These are phyloP conservation scores for Lutjanus argentimaculatus DNA, from an alignment of 2,797 vertebrate genomes.

Conservation along the genomic window DNA sequence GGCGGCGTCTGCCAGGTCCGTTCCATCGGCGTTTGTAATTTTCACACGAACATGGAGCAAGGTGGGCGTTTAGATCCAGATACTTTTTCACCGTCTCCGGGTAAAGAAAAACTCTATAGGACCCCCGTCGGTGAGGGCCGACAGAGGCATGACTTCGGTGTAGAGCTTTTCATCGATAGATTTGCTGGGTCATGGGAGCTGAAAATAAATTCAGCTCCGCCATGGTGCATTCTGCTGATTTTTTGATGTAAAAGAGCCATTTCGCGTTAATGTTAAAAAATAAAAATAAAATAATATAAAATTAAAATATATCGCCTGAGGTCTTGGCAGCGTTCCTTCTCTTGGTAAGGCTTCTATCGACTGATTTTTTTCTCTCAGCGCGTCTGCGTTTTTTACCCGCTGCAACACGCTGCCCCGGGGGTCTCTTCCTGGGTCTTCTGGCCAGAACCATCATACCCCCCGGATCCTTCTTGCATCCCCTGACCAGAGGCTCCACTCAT, in stretches of 20 bases:
- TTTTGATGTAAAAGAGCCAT: not conserved
- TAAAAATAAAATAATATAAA: too few relatives aligned
- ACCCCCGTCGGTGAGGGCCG: not conserved
- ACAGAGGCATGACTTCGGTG: not conserved
- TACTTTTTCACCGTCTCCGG: not conserved
- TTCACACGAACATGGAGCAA: not conserved
- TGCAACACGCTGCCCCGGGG: too few relatives aligned
- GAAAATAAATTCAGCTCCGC: not conserved
- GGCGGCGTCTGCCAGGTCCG: accelerated
- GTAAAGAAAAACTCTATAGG: not conserved
- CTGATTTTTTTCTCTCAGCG: too few relatives aligned
- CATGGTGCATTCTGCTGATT: not conserved
- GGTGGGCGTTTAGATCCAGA: not conserved
- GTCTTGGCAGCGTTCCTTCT: too few relatives aligned
- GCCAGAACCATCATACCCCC: too few relatives aligned
- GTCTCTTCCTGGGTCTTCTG: too few relatives aligned
- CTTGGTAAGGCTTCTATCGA: too few relatives aligned
- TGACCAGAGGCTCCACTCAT: too few relatives aligned
- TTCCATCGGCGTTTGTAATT: not conserved
- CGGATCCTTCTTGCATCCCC: too few relatives aligned
- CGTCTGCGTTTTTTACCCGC: too few relatives aligned
- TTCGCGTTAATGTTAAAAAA: too few relatives aligned
- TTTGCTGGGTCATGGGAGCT: not conserved
- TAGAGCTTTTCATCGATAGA: not conserved
- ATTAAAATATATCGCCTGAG: too few relatives aligned